A percentile compares a stretch with the other conserved stretches of the same genome.
Conservation (phyloP, 92 coral and sea anemone species). For the Epizoanthus scotinus region DNA sequence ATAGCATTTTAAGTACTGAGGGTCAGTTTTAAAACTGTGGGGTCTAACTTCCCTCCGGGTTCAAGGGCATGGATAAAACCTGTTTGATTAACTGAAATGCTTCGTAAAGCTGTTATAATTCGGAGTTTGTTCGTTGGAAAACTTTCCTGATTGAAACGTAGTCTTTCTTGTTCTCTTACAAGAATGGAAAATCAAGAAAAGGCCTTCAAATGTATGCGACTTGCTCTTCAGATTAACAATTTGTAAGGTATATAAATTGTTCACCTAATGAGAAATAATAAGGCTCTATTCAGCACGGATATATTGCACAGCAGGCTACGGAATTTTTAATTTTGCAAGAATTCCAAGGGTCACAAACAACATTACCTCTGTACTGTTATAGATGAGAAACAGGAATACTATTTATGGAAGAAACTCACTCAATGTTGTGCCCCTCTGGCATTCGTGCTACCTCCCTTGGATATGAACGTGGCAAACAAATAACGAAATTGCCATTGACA, state of each 20-base stretch:
- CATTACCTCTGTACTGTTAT: not conserved
- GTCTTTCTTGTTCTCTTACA: not conserved
- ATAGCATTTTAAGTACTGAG: constrained; percentile 64
- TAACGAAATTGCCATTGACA: no score
- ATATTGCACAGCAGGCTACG: constrained; percentile 29
- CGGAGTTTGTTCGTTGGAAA: not conserved
- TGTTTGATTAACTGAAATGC: not conserved
- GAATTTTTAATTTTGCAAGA: constrained; percentile 30
- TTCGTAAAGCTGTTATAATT: not conserved
- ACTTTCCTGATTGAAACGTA: not conserved
- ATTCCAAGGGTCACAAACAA: not conserved
- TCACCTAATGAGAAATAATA: constrained; percentile 13
- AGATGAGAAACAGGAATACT: not conserved
- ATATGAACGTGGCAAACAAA: no score
- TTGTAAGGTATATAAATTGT: not conserved
- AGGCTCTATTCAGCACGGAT: not conserved
- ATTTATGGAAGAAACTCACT: not conserved
- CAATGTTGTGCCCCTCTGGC: no score
- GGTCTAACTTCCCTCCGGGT: not conserved
- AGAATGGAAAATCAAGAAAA: not conserved
- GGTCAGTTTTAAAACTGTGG: constrained; percentile 40
- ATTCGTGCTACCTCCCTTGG: no score
- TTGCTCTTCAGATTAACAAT: constrained; percentile 4
- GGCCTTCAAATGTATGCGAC: constrained; percentile 4
- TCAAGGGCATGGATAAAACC: constrained; percentile 9